phyloP scores from a whole-genome alignment of 2,797 vertebrate species.

The Bufotes viridis region DNA sequence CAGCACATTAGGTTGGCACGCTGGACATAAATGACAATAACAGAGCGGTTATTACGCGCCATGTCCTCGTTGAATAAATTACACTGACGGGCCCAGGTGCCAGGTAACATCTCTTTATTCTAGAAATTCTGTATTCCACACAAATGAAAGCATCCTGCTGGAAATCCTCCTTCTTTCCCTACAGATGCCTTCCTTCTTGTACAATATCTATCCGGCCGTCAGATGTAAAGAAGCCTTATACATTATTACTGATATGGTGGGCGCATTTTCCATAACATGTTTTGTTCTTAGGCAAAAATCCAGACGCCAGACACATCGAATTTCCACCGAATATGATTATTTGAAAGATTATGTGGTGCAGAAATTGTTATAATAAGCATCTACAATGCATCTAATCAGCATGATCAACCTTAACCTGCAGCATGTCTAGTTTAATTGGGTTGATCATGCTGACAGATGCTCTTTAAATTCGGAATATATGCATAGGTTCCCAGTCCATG shows the following conservation, averaged over 20 bases:
- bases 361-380: background rate
- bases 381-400: background rate
- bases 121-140: background rate
- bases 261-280: background rate
- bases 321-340: background rate
- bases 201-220: conserved; percentile 13
- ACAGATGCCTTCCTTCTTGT: background rate
- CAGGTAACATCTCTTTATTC: conserved; percentile 4
- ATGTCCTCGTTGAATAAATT: background rate
- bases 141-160: background rate
- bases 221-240: background rate
- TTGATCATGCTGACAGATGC: too few relatives aligned
- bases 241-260: conserved; percentile 4
- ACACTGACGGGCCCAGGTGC: background rate
- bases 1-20: background rate
- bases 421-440: too few relatives aligned
- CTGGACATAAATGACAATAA: background rate
- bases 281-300: background rate
- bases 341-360: background rate
- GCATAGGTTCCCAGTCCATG: background rate
- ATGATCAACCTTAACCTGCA: too few relatives aligned
- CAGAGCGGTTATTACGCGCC: background rate
- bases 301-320: background rate
- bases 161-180: background rate
- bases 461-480: background rate